A percentile compares a stretch with the other conserved stretches of the same genome.
Conservation (phyloP, 2,113 vertebrate species). For the Trematomus loennbergii region DNA sequence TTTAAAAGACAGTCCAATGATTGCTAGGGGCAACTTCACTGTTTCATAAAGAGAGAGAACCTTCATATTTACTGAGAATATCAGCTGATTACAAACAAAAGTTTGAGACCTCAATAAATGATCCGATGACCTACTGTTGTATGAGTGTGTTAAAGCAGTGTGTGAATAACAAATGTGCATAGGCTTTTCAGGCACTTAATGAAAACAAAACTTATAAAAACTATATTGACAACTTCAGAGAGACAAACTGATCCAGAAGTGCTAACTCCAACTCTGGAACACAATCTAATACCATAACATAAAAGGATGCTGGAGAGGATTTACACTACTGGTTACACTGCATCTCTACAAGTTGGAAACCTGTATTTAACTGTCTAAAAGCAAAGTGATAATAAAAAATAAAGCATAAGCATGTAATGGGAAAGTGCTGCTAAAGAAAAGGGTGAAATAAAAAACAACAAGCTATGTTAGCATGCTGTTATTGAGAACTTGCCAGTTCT, state of each 20-base stretch:
- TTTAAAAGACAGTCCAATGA: conserved; percentile 46
- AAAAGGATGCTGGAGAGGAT: conserved; percentile 17
- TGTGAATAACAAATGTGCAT: conserved; percentile 10
- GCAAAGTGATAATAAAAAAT: conserved; percentile 24
- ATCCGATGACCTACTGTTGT: background rate
- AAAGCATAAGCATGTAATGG: conserved; percentile 52
- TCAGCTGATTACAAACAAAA: conserved; percentile 22
- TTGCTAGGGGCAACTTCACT: conserved; percentile 67
- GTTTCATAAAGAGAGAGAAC: conserved; percentile 40
- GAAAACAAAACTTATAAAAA: background rate
- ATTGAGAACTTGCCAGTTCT: conserved; percentile 48
- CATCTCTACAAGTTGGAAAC: background rate
- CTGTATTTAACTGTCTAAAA: background rate
- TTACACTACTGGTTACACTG: background rate
- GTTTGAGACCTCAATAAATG: background rate
- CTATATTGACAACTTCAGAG: background rate
- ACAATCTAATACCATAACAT: conserved; percentile 1
- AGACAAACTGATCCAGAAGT: background rate
- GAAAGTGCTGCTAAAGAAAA: conserved; percentile 35
- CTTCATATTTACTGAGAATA: conserved; percentile 26
- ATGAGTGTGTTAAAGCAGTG: background rate
- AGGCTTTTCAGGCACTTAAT: conserved; percentile 1
- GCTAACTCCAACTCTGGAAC: background rate
- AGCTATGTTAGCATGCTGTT: conserved; percentile 63
- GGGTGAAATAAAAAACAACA: conserved; percentile 44